A percentile compares a stretch with the other conserved stretches of the same genome.
phyloP scores from a whole-genome alignment of 1,140 invertebrate genomes.

The Heterodera carotae region DNA sequence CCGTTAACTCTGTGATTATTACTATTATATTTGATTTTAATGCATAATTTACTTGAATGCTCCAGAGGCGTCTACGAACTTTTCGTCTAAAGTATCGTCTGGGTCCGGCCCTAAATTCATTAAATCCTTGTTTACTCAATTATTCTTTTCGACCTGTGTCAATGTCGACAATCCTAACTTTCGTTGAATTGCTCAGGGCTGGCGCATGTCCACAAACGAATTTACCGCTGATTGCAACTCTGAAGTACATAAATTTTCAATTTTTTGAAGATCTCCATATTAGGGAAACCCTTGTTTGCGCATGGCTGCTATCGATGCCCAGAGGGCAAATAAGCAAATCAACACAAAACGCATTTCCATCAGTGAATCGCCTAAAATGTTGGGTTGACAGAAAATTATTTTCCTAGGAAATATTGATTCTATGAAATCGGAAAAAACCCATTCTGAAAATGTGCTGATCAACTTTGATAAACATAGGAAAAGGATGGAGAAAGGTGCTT shows the following conservation, averaged over 20 bases:
- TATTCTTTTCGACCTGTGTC: slow-evolving; percentile 38
- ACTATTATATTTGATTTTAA: too few relatives aligned
- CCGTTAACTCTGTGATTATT: slow-evolving; percentile 28
- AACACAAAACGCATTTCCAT: slow-evolving; percentile 9
- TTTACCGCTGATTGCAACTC: slow-evolving; percentile 39
- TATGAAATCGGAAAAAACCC: too few relatives aligned
- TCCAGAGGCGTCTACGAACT: slow-evolving; percentile 35
- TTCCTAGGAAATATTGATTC: too few relatives aligned
- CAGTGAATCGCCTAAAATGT: background rate
- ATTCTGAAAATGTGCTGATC: too few relatives aligned
- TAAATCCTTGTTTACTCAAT: too few relatives aligned
- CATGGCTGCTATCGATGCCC: slow-evolving; percentile 32
- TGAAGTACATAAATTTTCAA: slow-evolving; percentile 5
- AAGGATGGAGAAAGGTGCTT: background rate
- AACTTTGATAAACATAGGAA: too few relatives aligned
- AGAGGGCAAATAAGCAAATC: slow-evolving; percentile 20
- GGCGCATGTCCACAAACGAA: slow-evolving; percentile 34
- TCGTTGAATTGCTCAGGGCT: slow-evolving; percentile 36
- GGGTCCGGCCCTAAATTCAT: slow-evolving; percentile 43
- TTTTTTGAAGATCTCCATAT: background rate
- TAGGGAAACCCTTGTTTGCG: slow-evolving; percentile 31
- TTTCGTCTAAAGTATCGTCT: slow-evolving; percentile 43
- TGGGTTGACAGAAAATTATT: too few relatives aligned
- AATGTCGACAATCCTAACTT: slow-evolving; percentile 43
- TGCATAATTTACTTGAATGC: slow-evolving; percentile 24